Conservation (phyloP, 37 sponge, comb jelly and placozoan species). For the Eunapius fragilis region DNA sequence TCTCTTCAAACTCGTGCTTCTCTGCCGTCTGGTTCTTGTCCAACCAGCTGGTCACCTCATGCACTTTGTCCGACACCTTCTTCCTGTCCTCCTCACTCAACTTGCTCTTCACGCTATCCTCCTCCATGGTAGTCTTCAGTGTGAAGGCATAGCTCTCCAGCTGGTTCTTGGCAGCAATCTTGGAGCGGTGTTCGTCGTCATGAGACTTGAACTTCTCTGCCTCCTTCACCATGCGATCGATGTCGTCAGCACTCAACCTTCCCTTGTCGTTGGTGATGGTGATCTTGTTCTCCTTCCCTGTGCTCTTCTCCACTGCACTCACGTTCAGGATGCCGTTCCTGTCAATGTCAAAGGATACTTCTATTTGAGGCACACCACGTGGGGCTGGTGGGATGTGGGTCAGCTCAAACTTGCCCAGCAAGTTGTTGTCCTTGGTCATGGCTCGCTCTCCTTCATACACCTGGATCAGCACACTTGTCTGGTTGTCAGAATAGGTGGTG, state of each 20-base stretch:
- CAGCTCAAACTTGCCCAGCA: slow-evolving; percentile 85
- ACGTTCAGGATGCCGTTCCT: slow-evolving; percentile 91
- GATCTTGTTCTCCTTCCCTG: slow-evolving; percentile 79
- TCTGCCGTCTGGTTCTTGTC: slow-evolving; percentile 75
- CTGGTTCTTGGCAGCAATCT: slow-evolving; percentile 64
- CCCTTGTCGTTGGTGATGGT: slow-evolving; percentile 87
- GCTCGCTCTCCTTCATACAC: slow-evolving; percentile 89
- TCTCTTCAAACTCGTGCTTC: slow-evolving; percentile 72
- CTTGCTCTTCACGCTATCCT: slow-evolving; percentile 94
- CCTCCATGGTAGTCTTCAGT: slow-evolving; percentile 48
- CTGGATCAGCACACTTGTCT: slow-evolving; percentile 89
- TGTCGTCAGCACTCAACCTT: slow-evolving; percentile 59
- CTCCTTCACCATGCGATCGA: slow-evolving; percentile 82
- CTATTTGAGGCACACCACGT: slow-evolving; percentile 86
- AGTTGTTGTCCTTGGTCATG: slow-evolving; percentile 88
- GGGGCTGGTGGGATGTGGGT: slow-evolving; percentile 90
- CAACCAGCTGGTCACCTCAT: slow-evolving; percentile 70
- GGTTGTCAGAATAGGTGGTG: slow-evolving; percentile 93
- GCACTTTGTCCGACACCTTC: slow-evolving; percentile 45
- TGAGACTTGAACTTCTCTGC: slow-evolving; percentile 79
- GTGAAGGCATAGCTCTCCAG: slow-evolving; percentile 81
- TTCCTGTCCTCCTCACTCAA: slow-evolving; percentile 59
- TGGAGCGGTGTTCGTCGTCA: slow-evolving; percentile 74
- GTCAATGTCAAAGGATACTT: slow-evolving; percentile 87
- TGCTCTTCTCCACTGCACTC: slow-evolving; percentile 82